Evolutionary conservation across 2,888 invertebrate species (phyloP).

Genomic region (Cinara cedri): DNA sequence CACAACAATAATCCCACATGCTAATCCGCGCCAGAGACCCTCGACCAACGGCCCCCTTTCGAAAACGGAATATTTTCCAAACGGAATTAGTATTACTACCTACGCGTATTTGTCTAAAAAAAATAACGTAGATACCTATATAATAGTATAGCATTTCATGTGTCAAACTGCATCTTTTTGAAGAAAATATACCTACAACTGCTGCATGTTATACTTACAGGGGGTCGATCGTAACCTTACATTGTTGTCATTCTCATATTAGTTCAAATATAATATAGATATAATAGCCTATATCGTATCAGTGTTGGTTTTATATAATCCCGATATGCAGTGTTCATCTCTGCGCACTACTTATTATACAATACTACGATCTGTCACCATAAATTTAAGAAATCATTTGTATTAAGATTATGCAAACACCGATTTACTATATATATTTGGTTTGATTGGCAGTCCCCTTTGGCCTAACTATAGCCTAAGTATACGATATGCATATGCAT

Average conservation of each 20-base stretch:
- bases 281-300: no score
- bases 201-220: no score
- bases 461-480: background rate
- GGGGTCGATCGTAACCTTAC: no score
- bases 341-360: background rate
- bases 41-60: background rate
- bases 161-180: no score
- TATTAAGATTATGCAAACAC: constrained; percentile 40
- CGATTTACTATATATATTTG: no score
- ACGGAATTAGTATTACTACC: background rate
- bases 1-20: constrained; percentile 49
- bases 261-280: background rate
- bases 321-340: background rate
- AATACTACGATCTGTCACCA: constrained; percentile 32
- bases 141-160: no score
- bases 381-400: constrained; percentile 42
- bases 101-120: no score
- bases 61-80: constrained; percentile 19
- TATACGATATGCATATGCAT: background rate
- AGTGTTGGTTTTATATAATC: constrained; percentile 1
- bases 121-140: constrained; percentile 14
- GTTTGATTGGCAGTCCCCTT: constrained; percentile 43
- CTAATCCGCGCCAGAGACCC: constrained; percentile 41
- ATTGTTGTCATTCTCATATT: background rate
- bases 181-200: no score